Conservation (phyloP, 2,113 vertebrate species). For the Zeus faber region DNA sequence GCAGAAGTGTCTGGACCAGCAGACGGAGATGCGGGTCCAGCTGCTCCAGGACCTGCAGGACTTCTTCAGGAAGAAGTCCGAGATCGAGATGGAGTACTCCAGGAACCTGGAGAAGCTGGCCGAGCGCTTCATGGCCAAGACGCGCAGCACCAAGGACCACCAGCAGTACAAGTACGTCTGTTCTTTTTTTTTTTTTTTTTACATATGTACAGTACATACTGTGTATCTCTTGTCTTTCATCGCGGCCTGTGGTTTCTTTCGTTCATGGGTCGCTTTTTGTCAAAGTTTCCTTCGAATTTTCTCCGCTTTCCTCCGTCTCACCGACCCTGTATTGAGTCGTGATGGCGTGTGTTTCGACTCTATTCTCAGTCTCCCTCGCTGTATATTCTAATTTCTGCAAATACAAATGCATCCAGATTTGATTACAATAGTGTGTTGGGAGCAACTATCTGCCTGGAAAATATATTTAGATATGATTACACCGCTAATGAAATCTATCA, state of each 20-base stretch:
- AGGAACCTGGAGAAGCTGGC: slow-evolving; percentile 96
- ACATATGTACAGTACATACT: no score
- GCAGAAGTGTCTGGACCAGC: slow-evolving; percentile 97
- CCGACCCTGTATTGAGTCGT: no score
- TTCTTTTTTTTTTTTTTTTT: background rate
- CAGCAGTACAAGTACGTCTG: slow-evolving; percentile 94
- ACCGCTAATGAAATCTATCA: slow-evolving; percentile 2
- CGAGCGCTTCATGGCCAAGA: slow-evolving; percentile 99
- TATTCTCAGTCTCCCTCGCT: no score
- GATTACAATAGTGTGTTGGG: no score
- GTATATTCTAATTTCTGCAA: no score
- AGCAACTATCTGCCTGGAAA: background rate
- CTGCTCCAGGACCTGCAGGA: slow-evolving; percentile 98
- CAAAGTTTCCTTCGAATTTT: no score
- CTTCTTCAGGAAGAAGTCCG: slow-evolving; percentile 97
- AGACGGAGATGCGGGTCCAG: slow-evolving; percentile 96
- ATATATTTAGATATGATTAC: slow-evolving; percentile 8
- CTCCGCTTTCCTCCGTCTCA: no score
- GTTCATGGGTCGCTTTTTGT: no score
- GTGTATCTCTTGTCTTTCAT: no score
- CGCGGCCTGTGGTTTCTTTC: no score
- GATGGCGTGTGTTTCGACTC: no score
- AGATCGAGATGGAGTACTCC: slow-evolving; percentile 98
- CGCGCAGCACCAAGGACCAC: slow-evolving; percentile 97
- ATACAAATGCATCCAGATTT: no score